Evolutionary conservation across 1,140 invertebrate genomes (phyloP).

Genomic region (Coelopa frigida): DNA sequence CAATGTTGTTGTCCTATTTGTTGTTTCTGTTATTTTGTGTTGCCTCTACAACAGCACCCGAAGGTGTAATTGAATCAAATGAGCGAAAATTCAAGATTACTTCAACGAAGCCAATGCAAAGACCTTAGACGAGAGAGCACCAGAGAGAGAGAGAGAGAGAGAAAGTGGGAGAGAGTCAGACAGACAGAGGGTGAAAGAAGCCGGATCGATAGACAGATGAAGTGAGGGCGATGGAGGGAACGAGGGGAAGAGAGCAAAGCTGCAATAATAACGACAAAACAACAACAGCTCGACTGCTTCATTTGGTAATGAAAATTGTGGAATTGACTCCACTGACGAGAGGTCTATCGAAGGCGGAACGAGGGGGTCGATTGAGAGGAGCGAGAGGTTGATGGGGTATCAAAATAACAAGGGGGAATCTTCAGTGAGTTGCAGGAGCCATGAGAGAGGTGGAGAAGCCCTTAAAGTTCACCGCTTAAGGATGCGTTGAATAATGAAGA

Average conservation of each 20-base stretch:
- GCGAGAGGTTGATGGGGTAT: too few species aligned
- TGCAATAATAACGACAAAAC: not conserved
- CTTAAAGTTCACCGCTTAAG: too few species aligned
- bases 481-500: too few species aligned
- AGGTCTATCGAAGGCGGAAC: too few species aligned
- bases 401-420: too few species aligned
- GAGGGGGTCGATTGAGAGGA: too few species aligned
- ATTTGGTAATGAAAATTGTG: too few species aligned
- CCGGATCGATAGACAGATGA: not conserved
- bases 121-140: not conserved
- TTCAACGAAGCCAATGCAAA: slow-evolving; percentile 9
- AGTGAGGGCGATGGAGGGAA: not conserved
- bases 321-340: too few species aligned
- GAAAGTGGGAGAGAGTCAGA: not conserved
- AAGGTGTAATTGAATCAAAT: slow-evolving; percentile 46
- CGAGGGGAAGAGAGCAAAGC: not conserved
- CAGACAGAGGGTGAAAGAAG: not conserved
- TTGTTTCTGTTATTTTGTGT: slow-evolving; percentile 3
- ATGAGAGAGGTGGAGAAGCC: too few species aligned
- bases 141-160: not conserved
- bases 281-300: too few species aligned
- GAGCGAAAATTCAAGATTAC: slow-evolving; percentile 40
- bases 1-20: slow-evolving; percentile 6
- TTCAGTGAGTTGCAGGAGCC: too few species aligned
- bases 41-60: slow-evolving; percentile 38